Percentiles rank a stretch among this genome's conserved stretches.
These are phyloP conservation scores for Coenobita brevimanus DNA, from an alignment of 1,140 invertebrate species.

Conservation along the genomic window DNA sequence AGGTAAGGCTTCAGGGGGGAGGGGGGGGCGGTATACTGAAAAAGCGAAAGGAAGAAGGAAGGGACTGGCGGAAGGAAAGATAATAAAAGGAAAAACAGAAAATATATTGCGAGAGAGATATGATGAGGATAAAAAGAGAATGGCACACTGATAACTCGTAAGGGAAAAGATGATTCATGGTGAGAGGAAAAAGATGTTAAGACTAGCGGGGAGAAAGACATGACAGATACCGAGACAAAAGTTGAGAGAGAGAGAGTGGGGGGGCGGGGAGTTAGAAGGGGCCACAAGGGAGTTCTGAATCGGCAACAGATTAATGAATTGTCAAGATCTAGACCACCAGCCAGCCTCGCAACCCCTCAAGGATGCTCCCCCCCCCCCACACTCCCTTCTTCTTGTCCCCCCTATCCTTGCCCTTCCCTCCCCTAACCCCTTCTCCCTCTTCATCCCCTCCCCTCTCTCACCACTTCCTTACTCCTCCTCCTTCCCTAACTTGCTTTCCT, in stretches of 20 bases:
- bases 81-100: no score
- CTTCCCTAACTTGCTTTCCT: no score
- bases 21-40: not conserved
- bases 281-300: slow-evolving; percentile 25
- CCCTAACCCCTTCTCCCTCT: no score
- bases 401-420: no score
- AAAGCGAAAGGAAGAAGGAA: not conserved
- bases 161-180: no score
- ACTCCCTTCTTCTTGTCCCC: not conserved
- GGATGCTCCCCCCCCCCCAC: slow-evolving; percentile 8
- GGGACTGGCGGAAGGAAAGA: not conserved
- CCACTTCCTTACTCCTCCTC: no score
- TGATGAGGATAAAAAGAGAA: not conserved
- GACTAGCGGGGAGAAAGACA: no score
- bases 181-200: no score
- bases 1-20: no score
- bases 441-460: no score
- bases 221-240: no score
- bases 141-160: no score
- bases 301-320: slow-evolving; percentile 53
- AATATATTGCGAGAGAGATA: not conserved
- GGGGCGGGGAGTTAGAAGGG: not conserved
- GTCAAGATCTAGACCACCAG: slow-evolving; percentile 24
- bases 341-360: not conserved
- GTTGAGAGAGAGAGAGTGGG: not conserved